Evolutionary conservation across 2,888 invertebrate species (phyloP).

Genomic region (Kuschelorhynchus macadamiae): DNA sequence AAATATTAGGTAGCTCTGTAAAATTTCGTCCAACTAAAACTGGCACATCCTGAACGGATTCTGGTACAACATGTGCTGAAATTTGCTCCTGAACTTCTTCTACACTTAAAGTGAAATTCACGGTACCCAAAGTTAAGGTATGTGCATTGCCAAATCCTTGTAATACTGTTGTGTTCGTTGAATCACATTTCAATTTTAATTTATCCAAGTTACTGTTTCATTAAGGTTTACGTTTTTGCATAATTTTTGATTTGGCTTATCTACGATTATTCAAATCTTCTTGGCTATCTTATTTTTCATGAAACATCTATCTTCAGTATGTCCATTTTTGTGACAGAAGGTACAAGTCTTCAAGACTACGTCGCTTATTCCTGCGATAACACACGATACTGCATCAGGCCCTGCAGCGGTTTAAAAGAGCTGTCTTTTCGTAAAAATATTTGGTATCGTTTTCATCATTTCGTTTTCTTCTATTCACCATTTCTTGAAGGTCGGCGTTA

Average conservation of each 20-base stretch:
- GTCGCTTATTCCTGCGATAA: slow-evolving; percentile 48
- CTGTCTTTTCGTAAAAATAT: slow-evolving; percentile 51
- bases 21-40: slow-evolving; percentile 43
- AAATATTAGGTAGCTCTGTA: slow-evolving; percentile 7
- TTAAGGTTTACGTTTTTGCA: no score
- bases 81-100: slow-evolving; percentile 36
- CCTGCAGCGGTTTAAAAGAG: slow-evolving; percentile 48
- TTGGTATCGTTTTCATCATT: slow-evolving; percentile 44
- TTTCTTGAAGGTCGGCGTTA: slow-evolving; percentile 31
- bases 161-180: no score
- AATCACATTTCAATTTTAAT: no score
- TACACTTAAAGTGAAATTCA: slow-evolving; percentile 31
- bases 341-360: slow-evolving; percentile 32
- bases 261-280: no score
- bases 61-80: slow-evolving; percentile 42
- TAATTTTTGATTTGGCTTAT: no score
- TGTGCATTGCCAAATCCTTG: neutral
- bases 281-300: no score
- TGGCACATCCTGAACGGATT: slow-evolving; percentile 43
- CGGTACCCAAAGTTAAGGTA: slow-evolving; percentile 1
- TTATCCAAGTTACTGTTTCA: no score
- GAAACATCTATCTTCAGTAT: no score
- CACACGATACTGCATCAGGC: slow-evolving; percentile 50
- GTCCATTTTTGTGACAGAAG: no score
- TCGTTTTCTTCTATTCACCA: slow-evolving; percentile 45